Conservation (phyloP, 2,113 vertebrate species). For the Microtus montanus region DNA sequence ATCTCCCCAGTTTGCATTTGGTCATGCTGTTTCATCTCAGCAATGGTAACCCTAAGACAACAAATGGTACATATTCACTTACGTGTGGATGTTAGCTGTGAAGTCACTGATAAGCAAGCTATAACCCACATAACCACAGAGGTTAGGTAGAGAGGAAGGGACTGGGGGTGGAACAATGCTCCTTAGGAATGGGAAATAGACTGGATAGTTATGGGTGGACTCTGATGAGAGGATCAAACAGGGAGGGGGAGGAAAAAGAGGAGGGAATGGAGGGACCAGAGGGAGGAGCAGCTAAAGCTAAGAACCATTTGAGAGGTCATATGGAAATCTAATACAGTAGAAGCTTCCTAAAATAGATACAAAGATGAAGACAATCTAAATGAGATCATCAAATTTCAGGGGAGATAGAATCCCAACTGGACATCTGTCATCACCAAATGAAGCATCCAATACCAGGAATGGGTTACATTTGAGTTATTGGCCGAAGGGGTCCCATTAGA, state of each 20-base stretch:
- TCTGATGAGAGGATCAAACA: neutral
- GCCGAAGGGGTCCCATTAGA: neutral
- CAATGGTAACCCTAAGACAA: neutral
- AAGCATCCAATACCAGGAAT: neutral
- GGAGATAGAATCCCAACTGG: neutral
- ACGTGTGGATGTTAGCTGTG: neutral
- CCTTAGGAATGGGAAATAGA: neutral
- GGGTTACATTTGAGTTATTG: neutral
- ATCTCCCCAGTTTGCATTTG: neutral
- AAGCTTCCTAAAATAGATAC: neutral
- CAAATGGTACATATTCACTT: neutral
- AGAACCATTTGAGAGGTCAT: neutral
- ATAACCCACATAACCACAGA: neutral
- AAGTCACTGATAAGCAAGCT: neutral
- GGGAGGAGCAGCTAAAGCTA: neutral
- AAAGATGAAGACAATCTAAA: neutral
- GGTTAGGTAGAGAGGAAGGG: neutral
- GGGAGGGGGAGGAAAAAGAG: neutral
- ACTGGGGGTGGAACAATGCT: neutral
- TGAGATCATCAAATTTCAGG: neutral
- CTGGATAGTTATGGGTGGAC: neutral
- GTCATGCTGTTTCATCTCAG: neutral
- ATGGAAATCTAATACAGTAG: neutral
- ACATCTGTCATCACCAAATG: neutral
- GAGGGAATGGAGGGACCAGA: neutral